Conservation (phyloP, 1,140 invertebrate species). For the Drosophila setifemur region DNA sequence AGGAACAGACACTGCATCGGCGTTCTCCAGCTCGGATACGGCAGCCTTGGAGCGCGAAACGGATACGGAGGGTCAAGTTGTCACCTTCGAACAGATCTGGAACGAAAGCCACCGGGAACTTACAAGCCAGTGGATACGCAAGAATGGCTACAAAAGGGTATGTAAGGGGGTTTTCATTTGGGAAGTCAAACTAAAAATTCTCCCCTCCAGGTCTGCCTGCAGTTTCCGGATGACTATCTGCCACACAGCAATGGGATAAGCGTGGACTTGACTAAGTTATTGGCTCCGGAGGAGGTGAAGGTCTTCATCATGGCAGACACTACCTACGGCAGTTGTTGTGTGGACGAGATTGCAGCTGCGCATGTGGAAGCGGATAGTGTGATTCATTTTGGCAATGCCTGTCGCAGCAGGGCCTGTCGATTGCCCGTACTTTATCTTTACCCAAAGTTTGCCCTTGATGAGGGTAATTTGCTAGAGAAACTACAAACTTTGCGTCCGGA, state of each 20-base stretch:
- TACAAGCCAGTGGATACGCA: slow-evolving; percentile 87
- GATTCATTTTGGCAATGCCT: slow-evolving; percentile 95
- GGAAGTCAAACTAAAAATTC: not conserved
- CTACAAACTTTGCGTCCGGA: slow-evolving; percentile 56
- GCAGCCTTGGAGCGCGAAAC: slow-evolving; percentile 61
- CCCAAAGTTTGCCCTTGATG: slow-evolving; percentile 85
- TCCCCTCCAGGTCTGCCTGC: slow-evolving; percentile 89
- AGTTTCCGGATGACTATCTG: slow-evolving; percentile 94
- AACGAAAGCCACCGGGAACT: slow-evolving; percentile 83
- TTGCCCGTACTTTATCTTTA: slow-evolving; percentile 90
- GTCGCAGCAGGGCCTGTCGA: slow-evolving; percentile 89
- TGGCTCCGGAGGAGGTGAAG: slow-evolving; percentile 76
- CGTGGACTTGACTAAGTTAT: slow-evolving; percentile 84
- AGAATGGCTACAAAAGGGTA: slow-evolving; percentile 87
- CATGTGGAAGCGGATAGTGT: slow-evolving; percentile 93
- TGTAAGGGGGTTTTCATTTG: slow-evolving; percentile 30
- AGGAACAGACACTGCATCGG: slow-evolving; percentile 40
- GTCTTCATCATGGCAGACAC: slow-evolving; percentile 96
- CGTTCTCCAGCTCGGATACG: slow-evolving; percentile 70
- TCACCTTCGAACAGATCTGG: slow-evolving; percentile 71
- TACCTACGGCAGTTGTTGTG: slow-evolving; percentile 96
- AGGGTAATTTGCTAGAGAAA: slow-evolving; percentile 60
- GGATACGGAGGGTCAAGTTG: slow-evolving; percentile 31
- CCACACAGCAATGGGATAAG: slow-evolving; percentile 87
- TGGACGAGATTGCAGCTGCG: slow-evolving; percentile 93